These are phyloP conservation scores for Sinocyclocheilus anophthalmus DNA, from an alignment of 2,113 vertebrate genomes.

Conservation along the genomic window DNA sequence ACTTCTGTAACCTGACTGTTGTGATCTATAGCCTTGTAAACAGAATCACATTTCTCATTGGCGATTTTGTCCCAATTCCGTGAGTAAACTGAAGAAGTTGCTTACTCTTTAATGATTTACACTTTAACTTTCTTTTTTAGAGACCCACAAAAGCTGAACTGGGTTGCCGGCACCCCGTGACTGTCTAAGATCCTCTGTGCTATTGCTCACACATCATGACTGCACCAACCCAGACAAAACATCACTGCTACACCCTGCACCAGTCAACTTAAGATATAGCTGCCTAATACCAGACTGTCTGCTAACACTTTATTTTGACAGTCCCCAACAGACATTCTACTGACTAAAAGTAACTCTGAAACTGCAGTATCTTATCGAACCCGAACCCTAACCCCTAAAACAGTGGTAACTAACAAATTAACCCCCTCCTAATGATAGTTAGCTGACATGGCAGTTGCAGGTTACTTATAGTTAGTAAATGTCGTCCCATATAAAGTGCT, in stretches of 20 bases:
- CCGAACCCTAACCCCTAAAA: no score
- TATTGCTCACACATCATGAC: conserved; percentile 6
- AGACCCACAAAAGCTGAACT: neutral
- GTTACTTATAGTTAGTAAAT: no score
- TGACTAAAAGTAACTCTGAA: no score
- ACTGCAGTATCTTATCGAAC: no score
- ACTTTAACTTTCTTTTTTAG: neutral
- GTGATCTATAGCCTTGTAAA: neutral
- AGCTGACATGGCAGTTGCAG: no score
- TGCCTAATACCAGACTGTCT: no score
- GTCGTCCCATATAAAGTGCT: no score
- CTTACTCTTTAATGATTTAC: neutral
- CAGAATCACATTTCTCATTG: neutral
- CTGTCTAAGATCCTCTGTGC: neutral
- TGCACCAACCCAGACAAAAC: conserved; percentile 18
- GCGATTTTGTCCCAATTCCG: neutral
- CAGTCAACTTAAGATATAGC: neutral
- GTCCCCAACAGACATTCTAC: no score
- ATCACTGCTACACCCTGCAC: neutral
- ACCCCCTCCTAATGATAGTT: no score
- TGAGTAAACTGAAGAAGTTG: neutral
- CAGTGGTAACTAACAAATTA: no score
- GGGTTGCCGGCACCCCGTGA: neutral
- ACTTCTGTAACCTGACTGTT: no score
- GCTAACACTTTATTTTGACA: no score